Evolutionary conservation across 2,797 vertebrate genomes (phyloP), one percentile per base, ranked within the genome.

Genomic region (Schizopygopsis malacanthus): DNA sequence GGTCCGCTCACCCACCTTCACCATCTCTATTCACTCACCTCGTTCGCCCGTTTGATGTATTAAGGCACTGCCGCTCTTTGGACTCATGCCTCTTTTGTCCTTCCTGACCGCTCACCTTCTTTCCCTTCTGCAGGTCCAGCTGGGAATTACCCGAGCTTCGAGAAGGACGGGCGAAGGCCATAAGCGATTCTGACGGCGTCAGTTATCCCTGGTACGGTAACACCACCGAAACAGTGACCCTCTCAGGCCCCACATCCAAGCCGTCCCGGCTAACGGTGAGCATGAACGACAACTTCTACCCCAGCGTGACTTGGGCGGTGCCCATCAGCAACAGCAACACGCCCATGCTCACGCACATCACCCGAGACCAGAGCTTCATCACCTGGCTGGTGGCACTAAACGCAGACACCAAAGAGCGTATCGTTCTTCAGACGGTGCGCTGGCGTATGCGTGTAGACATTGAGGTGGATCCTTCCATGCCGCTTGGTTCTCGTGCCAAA

Each of bases 281-380:
- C 95, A 99, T 99, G 98, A 99, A 99, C 2, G 98, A 99, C 95
- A 99, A 99, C 92, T 99, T 99, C 93, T 99, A 99, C 92, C 98
- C 98, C 86, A 99, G 98, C 0, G 98, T 99, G 92, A 99, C 98
- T 0, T 99, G 98, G 98, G 98, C 98, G 0, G 98, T 99, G 85
- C 98, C 98, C 1, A 97, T 99, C 94, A 99, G 98, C 86, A 98
- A 99, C 95, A 99, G 97, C 90, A 98, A 98, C 7, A 97, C 97
- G 3, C 97, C 98, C 0, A 96, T 99, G 95, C 95, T 99, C 91
- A 99, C 98, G 18, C 97, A 98, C 92, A 99, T 99, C 94, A 99
- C 97, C 89, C 95, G 98, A 90, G 98, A 99, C 95, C 98, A 99
- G 95, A 99, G 98, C 92, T 99, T 99, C 94, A 99, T 98, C 87